These are phyloP conservation scores for Cyanoderma ruficeps DNA, from an alignment of 2,113 vertebrate genomes.

Conservation along the genomic window DNA sequence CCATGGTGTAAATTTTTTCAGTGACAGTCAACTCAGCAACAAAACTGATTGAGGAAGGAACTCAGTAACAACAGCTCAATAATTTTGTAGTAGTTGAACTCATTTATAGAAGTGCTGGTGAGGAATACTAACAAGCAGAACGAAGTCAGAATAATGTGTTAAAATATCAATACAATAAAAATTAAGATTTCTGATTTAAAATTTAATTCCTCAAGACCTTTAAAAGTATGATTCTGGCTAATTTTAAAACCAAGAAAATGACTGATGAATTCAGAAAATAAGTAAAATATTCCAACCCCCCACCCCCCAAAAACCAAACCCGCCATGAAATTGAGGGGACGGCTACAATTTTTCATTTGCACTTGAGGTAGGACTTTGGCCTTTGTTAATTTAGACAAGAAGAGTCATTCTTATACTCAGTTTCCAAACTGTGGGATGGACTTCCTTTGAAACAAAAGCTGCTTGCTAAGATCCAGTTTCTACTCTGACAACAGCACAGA, in stretches of 20 bases:
- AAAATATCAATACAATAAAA: not conserved
- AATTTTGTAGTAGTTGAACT: not conserved
- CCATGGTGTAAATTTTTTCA: not conserved
- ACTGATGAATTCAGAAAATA: not conserved
- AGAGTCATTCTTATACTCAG: not conserved
- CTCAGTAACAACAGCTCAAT: not conserved
- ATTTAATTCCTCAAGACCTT: not conserved
- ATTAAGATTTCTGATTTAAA: not conserved
- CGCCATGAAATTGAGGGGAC: not conserved
- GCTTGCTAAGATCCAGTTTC: not conserved
- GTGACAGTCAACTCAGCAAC: not conserved
- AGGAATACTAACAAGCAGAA: not conserved
- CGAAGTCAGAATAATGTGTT: not conserved
- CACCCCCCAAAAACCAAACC: rapidly evolving
- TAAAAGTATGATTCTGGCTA: not conserved
- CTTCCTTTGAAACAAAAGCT: not conserved
- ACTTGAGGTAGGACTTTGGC: not conserved
- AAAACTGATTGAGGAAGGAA: not conserved
- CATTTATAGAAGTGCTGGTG: not conserved
- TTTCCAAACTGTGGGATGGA: not conserved
- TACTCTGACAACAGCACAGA: rapidly evolving
- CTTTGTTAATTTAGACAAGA: not conserved
- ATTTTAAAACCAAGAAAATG: not conserved
- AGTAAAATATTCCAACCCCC: not conserved
- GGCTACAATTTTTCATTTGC: not conserved